Base-by-base conservation (phyloP, 2,888 invertebrate genomes). In the Leucophenga maculata region DNA sequence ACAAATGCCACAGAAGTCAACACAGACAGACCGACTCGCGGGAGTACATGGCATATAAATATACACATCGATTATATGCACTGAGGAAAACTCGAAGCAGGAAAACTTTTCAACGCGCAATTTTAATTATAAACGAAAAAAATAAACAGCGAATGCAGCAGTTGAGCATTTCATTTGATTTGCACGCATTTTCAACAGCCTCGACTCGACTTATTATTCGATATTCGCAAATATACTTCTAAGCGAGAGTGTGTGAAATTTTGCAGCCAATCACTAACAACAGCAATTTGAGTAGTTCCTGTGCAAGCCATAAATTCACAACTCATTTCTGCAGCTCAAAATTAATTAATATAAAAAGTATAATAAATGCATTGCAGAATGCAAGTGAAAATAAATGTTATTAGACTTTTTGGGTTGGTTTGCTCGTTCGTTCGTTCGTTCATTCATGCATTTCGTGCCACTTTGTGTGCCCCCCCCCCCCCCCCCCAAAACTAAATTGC, bases 91-190 rank as follows among this genome's bases (percentile, higher is more conserved):
- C 39, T 6, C 39, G 11, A 39, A 39, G 74, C 81, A 79, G 83
- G 83, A 80, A 83, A 76, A 62, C 76, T 77, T 80, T 80, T 80
- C 82, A 80, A 75, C 82, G 75, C 80, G 72, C 76, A 82, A 84
- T 80, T 80, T 80, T 82, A 80, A 77, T 79, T 80, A 78, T 71
- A 75, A 69, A 69, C 64, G 46, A 50, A 60, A 54, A 75, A 79
- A 77, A 69, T 64, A 72, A 69, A 78, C 76, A 79, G 75, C 68
- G 69, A 74, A 39, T 68, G 55, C 74, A 70, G 73, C 73, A 39
- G 3, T 39, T 75, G 82, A 81, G 79, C 8, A 31, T 52, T 32
- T 31, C 50, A 52, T 31, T 65, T 26, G 48, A 50, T 65, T 64
- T 39, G 39, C 59, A 46, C 39, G 60, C 60, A 60, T 44, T 44